Percentiles rank a stretch among this genome's conserved stretches.
These are phyloP conservation scores for Drosophila orosa DNA, from an alignment of 1,140 invertebrate species.

Conservation along the genomic window DNA sequence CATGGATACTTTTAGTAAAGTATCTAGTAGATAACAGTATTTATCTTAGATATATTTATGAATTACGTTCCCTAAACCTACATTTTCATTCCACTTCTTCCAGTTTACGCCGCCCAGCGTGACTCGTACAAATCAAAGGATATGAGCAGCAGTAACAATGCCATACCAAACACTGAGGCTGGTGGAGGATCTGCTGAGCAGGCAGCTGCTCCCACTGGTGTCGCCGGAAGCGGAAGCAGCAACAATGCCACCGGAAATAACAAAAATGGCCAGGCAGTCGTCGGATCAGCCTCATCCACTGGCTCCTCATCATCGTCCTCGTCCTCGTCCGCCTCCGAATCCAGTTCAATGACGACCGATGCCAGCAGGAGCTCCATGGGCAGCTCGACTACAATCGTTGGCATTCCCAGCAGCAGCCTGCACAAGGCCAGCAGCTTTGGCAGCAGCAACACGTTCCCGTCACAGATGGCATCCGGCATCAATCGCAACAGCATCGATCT, in stretches of 20 bases:
- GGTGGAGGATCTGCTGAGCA: slow-evolving; percentile 33
- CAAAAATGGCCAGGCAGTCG: slow-evolving; percentile 56
- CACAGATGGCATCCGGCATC: slow-evolving; percentile 53
- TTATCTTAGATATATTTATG: background rate
- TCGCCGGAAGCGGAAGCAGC: slow-evolving; percentile 68
- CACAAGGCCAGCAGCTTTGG: slow-evolving; percentile 55
- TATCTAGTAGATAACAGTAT: background rate
- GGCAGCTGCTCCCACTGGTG: slow-evolving; percentile 47
- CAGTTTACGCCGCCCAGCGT: slow-evolving; percentile 75
- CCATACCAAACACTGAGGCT: slow-evolving; percentile 53
- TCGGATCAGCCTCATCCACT: slow-evolving; percentile 7
- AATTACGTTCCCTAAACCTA: background rate
- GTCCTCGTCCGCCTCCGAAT: slow-evolving; percentile 8
- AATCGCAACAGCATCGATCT: slow-evolving; percentile 80
- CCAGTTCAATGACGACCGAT: slow-evolving; percentile 57
- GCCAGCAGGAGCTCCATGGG: slow-evolving; percentile 24
- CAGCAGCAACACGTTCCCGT: slow-evolving; percentile 51
- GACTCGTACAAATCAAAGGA: slow-evolving; percentile 80
- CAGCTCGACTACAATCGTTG: slow-evolving; percentile 46
- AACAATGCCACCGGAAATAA: slow-evolving; percentile 58
- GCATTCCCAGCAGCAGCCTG: slow-evolving; percentile 66
- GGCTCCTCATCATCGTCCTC: background rate
- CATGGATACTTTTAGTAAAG: background rate
- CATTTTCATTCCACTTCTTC: slow-evolving; percentile 7
- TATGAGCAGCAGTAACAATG: slow-evolving; percentile 73